Percentiles rank a stretch among this genome's conserved stretches.
Evolutionary conservation across 1,140 invertebrate species (phyloP).

Genomic region (Zaprionus nigranus): DNA sequence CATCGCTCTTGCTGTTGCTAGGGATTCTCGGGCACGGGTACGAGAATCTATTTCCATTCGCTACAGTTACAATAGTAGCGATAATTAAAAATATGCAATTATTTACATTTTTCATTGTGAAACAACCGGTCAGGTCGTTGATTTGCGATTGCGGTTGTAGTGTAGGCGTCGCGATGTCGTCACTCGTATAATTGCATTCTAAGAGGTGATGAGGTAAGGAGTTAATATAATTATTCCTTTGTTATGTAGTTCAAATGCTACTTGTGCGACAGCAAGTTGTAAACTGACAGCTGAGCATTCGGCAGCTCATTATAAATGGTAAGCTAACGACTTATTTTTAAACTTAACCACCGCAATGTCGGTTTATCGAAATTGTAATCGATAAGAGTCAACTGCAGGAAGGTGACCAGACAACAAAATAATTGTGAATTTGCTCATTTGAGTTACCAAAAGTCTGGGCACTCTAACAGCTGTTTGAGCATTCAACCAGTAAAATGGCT

Average conservation of each 20-base stretch:
- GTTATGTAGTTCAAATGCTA: background rate
- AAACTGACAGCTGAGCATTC: background rate
- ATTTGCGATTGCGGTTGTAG: background rate
- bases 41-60: conserved; percentile 17
- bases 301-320: background rate
- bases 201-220: background rate
- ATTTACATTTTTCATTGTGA: conserved; percentile 17
- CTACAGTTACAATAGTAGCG: conserved; percentile 2
- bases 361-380: conserved; percentile 8
- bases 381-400: background rate
- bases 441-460: background rate
- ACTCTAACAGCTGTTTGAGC: conserved; percentile 40
- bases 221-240: conserved; percentile 5
- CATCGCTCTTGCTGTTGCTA: background rate
- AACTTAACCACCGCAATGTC: background rate
- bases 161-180: background rate
- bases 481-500: conserved; percentile 55
- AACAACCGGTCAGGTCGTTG: background rate
- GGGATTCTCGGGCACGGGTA: conserved; percentile 45
- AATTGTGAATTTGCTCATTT: background rate
- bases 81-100: conserved; percentile 6
- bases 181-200: background rate
- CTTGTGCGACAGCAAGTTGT: conserved; percentile 5
- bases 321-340: conserved; percentile 12
- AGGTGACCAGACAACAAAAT: conserved; percentile 4